These are phyloP conservation scores for Gortyna flavago DNA, from an alignment of 2,888 invertebrate species.

Conservation along the genomic window DNA sequence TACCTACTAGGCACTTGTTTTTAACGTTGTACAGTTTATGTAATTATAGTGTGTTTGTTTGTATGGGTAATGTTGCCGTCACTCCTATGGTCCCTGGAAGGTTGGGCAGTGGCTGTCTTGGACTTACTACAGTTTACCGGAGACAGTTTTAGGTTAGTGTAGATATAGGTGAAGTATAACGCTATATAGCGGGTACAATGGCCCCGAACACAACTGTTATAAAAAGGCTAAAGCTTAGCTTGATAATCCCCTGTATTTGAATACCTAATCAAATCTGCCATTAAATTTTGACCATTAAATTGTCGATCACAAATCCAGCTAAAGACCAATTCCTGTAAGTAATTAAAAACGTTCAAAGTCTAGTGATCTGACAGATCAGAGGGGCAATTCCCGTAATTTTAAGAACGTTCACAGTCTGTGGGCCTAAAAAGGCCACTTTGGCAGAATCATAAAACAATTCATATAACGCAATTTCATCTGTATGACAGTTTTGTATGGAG, in stretches of 20 bases:
- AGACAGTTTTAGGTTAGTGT: constrained; percentile 47
- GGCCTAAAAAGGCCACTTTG: no score
- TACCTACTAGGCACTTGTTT: constrained; percentile 16
- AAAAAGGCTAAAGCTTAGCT: neutral
- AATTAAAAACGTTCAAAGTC: no score
- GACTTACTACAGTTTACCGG: constrained; percentile 38
- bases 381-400: no score
- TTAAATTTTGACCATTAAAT: neutral
- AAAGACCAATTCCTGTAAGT: no score
- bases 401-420: no score
- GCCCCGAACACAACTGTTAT: neutral
- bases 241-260: neutral
- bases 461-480: no score
- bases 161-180: neutral
- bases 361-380: no score
- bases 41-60: constrained; percentile 35
- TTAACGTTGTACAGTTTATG: constrained; percentile 39
- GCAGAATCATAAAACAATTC: no score
- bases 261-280: neutral
- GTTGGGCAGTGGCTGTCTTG: constrained; percentile 29
- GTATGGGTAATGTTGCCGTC: constrained; percentile 34
- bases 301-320: neutral
- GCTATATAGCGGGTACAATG: neutral
- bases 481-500: no score
- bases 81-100: constrained; percentile 17